Evolutionary conservation across 2,888 invertebrate species (phyloP).

Genomic region (Epinotia brunnichana): DNA sequence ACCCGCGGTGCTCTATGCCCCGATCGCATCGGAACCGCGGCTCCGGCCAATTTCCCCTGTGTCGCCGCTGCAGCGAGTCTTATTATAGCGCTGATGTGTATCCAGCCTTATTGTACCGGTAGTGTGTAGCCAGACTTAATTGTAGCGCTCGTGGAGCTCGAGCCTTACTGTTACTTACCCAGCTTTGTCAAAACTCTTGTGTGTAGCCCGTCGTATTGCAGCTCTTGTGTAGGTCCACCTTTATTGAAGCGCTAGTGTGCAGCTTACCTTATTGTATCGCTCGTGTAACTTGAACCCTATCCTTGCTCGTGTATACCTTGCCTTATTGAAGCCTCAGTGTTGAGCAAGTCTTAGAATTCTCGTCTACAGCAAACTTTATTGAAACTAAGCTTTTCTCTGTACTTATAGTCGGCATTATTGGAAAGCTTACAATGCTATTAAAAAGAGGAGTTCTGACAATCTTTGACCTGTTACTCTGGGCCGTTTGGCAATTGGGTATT

Average conservation of each 20-base stretch:
- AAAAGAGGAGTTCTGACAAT: not conserved
- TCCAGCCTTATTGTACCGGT: not conserved
- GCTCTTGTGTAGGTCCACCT: not conserved
- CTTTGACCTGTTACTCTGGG: not conserved
- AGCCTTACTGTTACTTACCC: not conserved
- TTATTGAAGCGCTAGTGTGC: not conserved
- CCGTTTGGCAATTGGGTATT: not conserved
- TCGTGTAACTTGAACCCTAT: slow-evolving; percentile 4
- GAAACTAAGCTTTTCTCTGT: no score
- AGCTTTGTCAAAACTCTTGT: not conserved
- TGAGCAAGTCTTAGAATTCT: not conserved
- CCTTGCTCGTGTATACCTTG: not conserved
- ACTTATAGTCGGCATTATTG: no score
- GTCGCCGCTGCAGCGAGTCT: slow-evolving; percentile 7
- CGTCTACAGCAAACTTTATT: no score
- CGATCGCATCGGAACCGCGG: slow-evolving; percentile 24
- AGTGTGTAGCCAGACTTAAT: slow-evolving; percentile 4
- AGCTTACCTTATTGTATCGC: not conserved
- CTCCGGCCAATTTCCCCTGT: slow-evolving; percentile 27
- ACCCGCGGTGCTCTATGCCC: not conserved
- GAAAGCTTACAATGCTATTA: no score
- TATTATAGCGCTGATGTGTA: not conserved
- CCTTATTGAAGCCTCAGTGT: not conserved
- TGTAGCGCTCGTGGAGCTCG: not conserved
- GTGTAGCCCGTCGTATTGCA: not conserved